These are phyloP conservation scores for Baccha elongata DNA, from an alignment of 2,888 invertebrate genomes.

Conservation along the genomic window DNA sequence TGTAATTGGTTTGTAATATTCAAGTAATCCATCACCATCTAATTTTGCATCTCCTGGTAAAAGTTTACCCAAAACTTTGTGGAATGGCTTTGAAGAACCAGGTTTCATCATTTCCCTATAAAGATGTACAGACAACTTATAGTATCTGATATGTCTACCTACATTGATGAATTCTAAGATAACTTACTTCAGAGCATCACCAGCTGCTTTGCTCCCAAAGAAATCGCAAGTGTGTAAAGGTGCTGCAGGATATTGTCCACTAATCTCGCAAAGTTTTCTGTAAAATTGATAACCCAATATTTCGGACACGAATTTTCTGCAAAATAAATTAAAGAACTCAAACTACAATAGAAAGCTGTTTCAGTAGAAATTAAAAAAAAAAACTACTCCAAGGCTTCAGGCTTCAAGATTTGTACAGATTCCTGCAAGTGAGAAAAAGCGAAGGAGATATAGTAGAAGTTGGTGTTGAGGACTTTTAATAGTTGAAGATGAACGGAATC, in stretches of 20 bases:
- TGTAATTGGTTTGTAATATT: constrained; percentile 88
- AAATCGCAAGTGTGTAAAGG: constrained; percentile 93
- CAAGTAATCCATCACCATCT: constrained; percentile 88
- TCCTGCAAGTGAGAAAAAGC: too few relatives aligned
- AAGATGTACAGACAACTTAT: neutral
- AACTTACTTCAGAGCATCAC: constrained; percentile 84
- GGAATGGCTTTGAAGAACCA: constrained; percentile 90
- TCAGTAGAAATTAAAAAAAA: neutral
- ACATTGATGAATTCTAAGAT: too few relatives aligned
- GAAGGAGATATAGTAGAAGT: too few relatives aligned
- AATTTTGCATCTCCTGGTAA: constrained; percentile 89
- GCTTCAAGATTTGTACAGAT: too few relatives aligned
- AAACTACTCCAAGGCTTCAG: too few relatives aligned
- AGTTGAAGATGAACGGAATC: too few relatives aligned
- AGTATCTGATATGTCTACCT: too few relatives aligned
- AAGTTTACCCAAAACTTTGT: constrained; percentile 88
- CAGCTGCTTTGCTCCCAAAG: constrained; percentile 89
- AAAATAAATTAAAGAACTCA: too few relatives aligned
- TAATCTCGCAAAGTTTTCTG: constrained; percentile 88
- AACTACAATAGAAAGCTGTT: too few relatives aligned
- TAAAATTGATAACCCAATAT: constrained; percentile 93
- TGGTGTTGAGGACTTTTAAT: too few relatives aligned
- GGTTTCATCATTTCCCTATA: constrained; percentile 84
- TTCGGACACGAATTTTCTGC: constrained; percentile 89
- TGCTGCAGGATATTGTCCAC: constrained; percentile 88